Evolutionary conservation across 2,113 vertebrate genomes (phyloP).

Genomic region (Callospermophilus lateralis): DNA sequence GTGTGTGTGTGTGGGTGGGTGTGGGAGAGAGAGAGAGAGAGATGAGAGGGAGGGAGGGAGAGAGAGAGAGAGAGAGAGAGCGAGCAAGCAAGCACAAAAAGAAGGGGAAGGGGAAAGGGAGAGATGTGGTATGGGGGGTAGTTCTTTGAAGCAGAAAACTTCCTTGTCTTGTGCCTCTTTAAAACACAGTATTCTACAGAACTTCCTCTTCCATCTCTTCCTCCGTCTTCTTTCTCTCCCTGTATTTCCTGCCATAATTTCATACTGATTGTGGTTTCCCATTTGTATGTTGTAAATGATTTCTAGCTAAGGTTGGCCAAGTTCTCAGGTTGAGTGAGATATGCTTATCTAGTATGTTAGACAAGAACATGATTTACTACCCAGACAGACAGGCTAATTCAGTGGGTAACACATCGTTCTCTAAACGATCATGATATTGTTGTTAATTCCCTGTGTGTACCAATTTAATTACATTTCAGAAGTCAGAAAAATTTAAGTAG

Average conservation of each 20-base stretch:
- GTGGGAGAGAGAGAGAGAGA: not conserved
- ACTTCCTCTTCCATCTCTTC: not conserved
- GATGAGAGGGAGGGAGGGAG: no score
- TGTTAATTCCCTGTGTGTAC: constrained; percentile 71
- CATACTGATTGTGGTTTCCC: constrained; percentile 54
- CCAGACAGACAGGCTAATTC: constrained; percentile 61
- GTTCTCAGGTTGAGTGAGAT: constrained; percentile 61
- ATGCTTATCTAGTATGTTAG: constrained; percentile 61
- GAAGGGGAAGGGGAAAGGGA: not conserved
- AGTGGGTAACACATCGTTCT: constrained; percentile 65
- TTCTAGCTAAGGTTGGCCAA: constrained; percentile 51
- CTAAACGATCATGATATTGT: constrained; percentile 57
- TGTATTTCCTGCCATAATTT: constrained; percentile 22
- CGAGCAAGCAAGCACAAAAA: not conserved
- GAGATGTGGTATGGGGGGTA: not conserved
- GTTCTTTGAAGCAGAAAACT: constrained; percentile 27
- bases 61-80: no score
- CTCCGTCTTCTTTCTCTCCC: not conserved
- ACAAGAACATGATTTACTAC: constrained; percentile 67
- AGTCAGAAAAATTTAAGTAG: constrained; percentile 73
- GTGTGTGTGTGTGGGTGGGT: no score
- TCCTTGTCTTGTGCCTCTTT: constrained; percentile 34
- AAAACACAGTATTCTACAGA: constrained; percentile 9
- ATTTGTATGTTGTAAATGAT: constrained; percentile 62
- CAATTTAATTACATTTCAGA: constrained; percentile 78